Conservation (phyloP, 2,888 invertebrate genomes). For the Tricholauxania praeusta region DNA sequence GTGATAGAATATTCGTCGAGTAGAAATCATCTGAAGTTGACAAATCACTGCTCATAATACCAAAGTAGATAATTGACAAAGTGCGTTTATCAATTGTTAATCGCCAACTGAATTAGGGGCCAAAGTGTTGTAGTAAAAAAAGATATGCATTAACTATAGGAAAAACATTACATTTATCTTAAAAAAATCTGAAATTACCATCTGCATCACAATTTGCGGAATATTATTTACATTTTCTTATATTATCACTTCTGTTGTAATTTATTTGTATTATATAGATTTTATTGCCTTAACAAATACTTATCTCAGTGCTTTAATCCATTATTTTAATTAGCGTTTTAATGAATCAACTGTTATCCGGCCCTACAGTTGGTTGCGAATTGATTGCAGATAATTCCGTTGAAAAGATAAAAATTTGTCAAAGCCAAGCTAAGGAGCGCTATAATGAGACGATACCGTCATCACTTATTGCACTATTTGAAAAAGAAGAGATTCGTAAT, state of each 20-base stretch:
- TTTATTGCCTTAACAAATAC: neutral
- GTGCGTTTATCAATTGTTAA: too few relatives aligned
- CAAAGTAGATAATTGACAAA: too few relatives aligned
- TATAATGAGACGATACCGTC: conserved; percentile 49
- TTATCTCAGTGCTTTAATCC: neutral
- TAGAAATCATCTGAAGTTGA: too few relatives aligned
- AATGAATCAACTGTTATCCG: conserved; percentile 58
- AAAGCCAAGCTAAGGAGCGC: conserved; percentile 50
- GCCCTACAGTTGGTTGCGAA: conserved; percentile 63
- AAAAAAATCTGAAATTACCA: too few relatives aligned
- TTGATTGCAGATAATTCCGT: conserved; percentile 63
- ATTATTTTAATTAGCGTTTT: conserved; percentile 49
- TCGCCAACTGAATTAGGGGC: too few relatives aligned
- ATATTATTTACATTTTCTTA: conserved; percentile 17
- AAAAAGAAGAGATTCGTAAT: conserved; percentile 76
- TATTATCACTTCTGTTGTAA: neutral
- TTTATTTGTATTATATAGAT: conserved; percentile 1
- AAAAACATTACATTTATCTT: too few relatives aligned
- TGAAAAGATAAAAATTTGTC: conserved; percentile 58
- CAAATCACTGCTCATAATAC: too few relatives aligned
- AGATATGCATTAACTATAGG: too few relatives aligned
- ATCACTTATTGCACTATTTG: conserved; percentile 75
- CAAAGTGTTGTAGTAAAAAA: too few relatives aligned
- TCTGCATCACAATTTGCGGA: too few relatives aligned
- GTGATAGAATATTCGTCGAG: too few relatives aligned